Evolutionary conservation across 1,140 invertebrate species (phyloP).

Genomic region (Dinoponera quadriceps): DNA sequence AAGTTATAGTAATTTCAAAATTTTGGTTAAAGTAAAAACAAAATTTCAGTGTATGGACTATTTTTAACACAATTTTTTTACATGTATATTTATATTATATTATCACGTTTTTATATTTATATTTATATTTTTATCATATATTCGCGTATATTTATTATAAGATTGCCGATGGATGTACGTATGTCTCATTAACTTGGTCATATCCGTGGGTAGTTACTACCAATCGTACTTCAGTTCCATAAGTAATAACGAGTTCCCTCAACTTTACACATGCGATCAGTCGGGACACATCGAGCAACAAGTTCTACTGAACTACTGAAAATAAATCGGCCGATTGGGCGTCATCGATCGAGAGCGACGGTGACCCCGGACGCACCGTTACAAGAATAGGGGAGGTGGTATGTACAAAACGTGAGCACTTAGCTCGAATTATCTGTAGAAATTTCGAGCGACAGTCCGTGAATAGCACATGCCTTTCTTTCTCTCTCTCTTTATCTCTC

Average conservation of each 20-base stretch:
- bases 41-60: no score
- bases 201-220: neutral
- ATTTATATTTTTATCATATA: no score
- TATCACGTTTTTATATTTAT: no score
- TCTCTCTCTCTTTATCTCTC: no score
- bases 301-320: conserved; percentile 15
- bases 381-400: neutral
- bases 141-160: no score
- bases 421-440: neutral
- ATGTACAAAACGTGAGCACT: conserved; percentile 25
- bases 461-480: conserved; percentile 52
- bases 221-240: neutral
- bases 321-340: neutral
- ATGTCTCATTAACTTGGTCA: neutral
- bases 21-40: no score
- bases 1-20: no score
- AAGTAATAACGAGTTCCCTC: neutral
- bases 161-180: neutral
- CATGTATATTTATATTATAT: no score
- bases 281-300: neutral
- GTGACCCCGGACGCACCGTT: neutral
- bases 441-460: conserved; percentile 27
- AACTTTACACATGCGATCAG: neutral
- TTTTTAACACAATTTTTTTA: no score
- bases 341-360: conserved; percentile 4